Conservation (phyloP, 2,797 vertebrate genomes). For the Prunella strophiata region DNA sequence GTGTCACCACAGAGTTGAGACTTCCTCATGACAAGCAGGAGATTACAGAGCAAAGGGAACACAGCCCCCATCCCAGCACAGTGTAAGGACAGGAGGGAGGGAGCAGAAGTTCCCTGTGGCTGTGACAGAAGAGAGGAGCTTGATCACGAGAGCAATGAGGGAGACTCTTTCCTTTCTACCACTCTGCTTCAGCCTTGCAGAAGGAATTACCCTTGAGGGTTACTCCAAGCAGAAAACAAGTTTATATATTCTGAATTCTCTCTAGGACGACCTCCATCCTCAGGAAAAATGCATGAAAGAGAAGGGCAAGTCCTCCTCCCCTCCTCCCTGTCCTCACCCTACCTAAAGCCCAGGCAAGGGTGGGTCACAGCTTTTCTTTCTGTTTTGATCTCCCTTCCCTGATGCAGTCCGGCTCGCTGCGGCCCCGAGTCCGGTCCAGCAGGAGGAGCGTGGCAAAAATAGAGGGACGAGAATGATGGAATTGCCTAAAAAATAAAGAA, state of each 20-base stretch:
- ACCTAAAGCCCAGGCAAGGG: neutral
- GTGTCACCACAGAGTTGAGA: neutral
- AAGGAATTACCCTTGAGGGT: neutral
- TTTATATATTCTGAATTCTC: neutral
- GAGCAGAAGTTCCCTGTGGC: neutral
- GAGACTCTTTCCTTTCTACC: neutral
- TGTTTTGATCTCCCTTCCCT: neutral
- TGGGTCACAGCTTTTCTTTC: neutral
- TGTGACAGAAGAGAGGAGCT: neutral
- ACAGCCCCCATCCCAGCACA: neutral
- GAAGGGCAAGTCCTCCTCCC: neutral
- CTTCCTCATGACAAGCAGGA: neutral
- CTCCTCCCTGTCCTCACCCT: neutral
- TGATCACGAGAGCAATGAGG: neutral
- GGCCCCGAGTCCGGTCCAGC: fast-evolving
- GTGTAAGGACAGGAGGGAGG: neutral
- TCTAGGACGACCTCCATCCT: neutral
- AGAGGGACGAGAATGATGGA: neutral
- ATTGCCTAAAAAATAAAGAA: neutral
- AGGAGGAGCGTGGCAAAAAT: neutral
- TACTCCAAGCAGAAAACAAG: neutral
- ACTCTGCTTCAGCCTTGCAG: neutral
- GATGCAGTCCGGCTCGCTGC: fast-evolving
- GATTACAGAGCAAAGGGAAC: neutral
- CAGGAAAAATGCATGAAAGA: neutral